Conservation (phyloP, 2,888 invertebrate genomes). For the Microctonus aethiopoides region DNA sequence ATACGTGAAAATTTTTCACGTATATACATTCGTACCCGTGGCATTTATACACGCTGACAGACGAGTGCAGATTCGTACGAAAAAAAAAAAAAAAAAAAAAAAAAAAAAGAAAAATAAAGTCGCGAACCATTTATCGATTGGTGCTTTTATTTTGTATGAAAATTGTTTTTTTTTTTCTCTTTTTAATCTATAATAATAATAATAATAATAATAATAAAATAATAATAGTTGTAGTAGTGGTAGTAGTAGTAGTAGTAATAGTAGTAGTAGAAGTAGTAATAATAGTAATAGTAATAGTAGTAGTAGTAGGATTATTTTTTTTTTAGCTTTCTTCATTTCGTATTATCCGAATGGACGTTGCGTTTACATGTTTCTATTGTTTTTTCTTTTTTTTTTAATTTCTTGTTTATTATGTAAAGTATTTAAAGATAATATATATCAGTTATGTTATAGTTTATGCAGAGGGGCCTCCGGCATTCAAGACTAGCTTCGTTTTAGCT, state of each 20-base stretch:
- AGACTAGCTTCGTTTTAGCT: conserved; percentile 63
- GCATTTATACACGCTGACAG: conserved; percentile 21
- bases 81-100: conserved; percentile 16
- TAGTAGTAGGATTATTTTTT: conserved; percentile 10
- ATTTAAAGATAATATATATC: conserved; percentile 64
- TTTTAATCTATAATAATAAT: conserved; percentile 1
- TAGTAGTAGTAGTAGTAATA: background rate
- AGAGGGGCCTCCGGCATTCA: conserved; percentile 62
- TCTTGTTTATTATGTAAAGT: conserved; percentile 65
- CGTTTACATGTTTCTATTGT: conserved; percentile 45
- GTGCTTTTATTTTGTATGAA: conserved; percentile 17
- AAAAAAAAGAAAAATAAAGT: conserved; percentile 18
- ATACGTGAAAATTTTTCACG: conserved; percentile 19
- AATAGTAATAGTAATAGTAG: background rate
- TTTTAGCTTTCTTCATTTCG: conserved; percentile 32
- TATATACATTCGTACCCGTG: conserved; percentile 18
- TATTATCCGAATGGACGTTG: conserved; percentile 44
- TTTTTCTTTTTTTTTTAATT: conserved; percentile 50
- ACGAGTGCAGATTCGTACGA: conserved; percentile 5
- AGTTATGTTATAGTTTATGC: conserved; percentile 63
- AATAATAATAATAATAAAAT: background rate
- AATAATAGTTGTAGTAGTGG: conserved; percentile 19
- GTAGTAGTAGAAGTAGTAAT: background rate
- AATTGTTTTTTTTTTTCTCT: conserved; percentile 25
- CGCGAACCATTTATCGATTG: conserved; percentile 23